These are phyloP conservation scores for Psammodynastes pulverulentus DNA, from an alignment of 2,113 vertebrate genomes.

Conservation along the genomic window DNA sequence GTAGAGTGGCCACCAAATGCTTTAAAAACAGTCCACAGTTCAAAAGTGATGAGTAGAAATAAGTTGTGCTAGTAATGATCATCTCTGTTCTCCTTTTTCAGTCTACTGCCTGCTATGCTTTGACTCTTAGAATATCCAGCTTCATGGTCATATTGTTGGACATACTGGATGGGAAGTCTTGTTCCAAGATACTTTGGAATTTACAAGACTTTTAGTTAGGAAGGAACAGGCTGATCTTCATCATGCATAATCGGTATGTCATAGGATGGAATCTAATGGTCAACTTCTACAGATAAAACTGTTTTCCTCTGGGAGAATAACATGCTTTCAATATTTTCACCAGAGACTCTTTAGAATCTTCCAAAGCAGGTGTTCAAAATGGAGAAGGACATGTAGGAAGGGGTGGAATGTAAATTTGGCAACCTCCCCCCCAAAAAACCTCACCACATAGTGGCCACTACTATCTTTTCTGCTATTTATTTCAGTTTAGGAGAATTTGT, in stretches of 20 bases:
- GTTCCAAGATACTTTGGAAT: not conserved
- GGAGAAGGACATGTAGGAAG: not conserved
- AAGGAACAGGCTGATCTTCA: not conserved
- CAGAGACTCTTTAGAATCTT: not conserved
- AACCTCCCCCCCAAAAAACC: no score
- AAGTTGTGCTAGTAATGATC: not conserved
- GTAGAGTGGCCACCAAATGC: not conserved
- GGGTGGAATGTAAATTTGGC: not conserved
- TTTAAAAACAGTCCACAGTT: not conserved
- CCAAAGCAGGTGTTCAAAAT: not conserved
- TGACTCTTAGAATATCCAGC: not conserved
- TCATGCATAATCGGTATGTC: not conserved
- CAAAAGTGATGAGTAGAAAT: not conserved
- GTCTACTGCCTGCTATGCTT: not conserved
- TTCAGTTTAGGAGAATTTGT: not conserved
- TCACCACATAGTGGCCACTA: no score
- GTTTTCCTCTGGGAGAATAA: not conserved
- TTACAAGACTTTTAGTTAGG: not conserved
- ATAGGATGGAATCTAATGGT: not conserved
- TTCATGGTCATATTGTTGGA: not conserved
- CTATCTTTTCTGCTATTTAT: not conserved
- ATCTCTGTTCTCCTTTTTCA: not conserved
- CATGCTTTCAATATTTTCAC: not conserved
- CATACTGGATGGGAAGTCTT: not conserved
- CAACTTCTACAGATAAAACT: not conserved